Conservation (phyloP, 2,888 invertebrate species). For the Plutella xylostella region DNA sequence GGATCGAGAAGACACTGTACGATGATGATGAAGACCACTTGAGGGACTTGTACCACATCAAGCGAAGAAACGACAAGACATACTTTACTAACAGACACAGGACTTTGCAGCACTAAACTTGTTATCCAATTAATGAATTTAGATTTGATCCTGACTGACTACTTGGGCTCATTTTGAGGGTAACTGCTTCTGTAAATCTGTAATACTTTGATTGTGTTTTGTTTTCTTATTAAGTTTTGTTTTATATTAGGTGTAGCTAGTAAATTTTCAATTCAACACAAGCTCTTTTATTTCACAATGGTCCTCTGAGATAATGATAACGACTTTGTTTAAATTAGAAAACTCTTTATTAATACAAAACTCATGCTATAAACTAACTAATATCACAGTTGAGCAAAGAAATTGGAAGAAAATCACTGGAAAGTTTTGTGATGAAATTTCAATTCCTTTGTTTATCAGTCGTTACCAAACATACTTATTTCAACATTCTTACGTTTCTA, state of each 20-base stretch:
- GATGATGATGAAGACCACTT: constrained; percentile 55
- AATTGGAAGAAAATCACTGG: too few relatives aligned
- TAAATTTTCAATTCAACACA: not conserved
- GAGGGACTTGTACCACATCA: constrained; percentile 25
- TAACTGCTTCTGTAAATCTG: not conserved
- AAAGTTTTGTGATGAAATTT: too few relatives aligned
- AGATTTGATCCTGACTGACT: not conserved
- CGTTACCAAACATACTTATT: too few relatives aligned
- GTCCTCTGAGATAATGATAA: not conserved
- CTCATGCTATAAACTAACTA: constrained; percentile 23
- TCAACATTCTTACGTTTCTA: too few relatives aligned
- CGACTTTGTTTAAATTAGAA: not conserved
- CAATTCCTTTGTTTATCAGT: too few relatives aligned
- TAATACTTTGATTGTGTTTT: too few relatives aligned
- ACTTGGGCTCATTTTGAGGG: not conserved
- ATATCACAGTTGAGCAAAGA: constrained; percentile 62
- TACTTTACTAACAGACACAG: constrained; percentile 37
- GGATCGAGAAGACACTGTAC: constrained; percentile 54
- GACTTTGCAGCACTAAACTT: constrained; percentile 8
- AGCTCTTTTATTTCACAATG: not conserved
- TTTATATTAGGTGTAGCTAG: not conserved
- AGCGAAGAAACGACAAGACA: constrained; percentile 13
- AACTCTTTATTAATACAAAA: not conserved
- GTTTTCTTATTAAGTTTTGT: too few relatives aligned
- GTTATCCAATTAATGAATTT: not conserved